phyloP scores from a whole-genome alignment of 2,113 vertebrate species.

The Rutilus rutilus region DNA sequence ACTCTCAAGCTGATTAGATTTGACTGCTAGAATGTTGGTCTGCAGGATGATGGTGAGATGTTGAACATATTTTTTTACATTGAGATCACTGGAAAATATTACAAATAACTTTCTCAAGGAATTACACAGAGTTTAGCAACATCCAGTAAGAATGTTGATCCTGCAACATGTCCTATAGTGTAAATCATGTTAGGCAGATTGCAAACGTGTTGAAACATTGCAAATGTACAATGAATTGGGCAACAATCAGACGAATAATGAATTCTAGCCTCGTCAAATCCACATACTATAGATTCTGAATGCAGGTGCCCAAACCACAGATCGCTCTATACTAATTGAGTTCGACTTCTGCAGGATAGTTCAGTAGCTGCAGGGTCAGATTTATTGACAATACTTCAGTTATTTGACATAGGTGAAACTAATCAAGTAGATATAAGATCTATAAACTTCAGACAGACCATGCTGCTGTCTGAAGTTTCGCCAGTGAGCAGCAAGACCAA shows the following conservation, averaged over 20 bases:
- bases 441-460: background rate
- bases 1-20: conserved; percentile 18
- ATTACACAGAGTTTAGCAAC: background rate
- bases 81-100: background rate
- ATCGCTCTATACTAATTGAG: conserved; percentile 20
- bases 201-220: background rate
- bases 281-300: conserved; percentile 1
- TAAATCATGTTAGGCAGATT: background rate
- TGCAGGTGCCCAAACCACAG: background rate
- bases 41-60: background rate
- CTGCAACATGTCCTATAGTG: background rate
- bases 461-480: background rate
- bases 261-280: background rate
- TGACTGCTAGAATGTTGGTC: conserved; percentile 5
- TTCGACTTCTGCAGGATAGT: conserved; percentile 9
- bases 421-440: background rate
- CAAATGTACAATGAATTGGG: background rate
- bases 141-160: background rate
- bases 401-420: conserved; percentile 7
- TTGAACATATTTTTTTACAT: background rate
- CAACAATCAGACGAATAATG: background rate
- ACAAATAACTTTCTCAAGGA: background rate
- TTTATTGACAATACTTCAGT: conserved; percentile 19
- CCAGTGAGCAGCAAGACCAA: background rate
- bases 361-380: conserved; percentile 21